Conservation (phyloP, 2,113 vertebrate genomes). For the Aptenodytes forsteri region DNA sequence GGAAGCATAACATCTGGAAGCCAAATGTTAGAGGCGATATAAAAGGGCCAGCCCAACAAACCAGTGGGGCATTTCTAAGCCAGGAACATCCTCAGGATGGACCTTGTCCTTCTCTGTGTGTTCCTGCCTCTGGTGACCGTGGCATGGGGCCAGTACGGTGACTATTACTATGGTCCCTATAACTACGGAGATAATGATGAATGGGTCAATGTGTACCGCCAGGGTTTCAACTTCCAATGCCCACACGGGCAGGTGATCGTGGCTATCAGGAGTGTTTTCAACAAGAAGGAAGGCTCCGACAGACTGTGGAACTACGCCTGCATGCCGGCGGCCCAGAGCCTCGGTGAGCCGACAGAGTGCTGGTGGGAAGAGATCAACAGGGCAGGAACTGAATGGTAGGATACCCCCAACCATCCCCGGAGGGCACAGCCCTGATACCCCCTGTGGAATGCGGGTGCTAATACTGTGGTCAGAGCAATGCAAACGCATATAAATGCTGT, state of each 20-base stretch:
- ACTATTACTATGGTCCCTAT: conserved; percentile 72
- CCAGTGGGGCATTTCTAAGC: conserved; percentile 38
- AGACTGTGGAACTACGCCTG: conserved; percentile 94
- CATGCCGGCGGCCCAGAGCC: conserved; percentile 83
- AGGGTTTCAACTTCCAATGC: conserved; percentile 97
- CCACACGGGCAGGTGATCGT: conserved; percentile 90
- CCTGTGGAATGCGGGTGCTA: neutral
- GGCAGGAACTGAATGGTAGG: conserved; percentile 93
- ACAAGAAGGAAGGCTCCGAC: conserved; percentile 87
- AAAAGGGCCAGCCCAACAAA: conserved; percentile 74
- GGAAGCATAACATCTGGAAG: conserved; percentile 89
- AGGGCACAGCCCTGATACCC: neutral
- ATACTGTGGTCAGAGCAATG: neutral
- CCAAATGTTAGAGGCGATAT: conserved; percentile 80
- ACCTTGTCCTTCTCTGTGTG: conserved; percentile 72
- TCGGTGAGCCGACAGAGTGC: conserved; percentile 92
- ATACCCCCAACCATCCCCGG: neutral
- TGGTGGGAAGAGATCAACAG: conserved; percentile 99
- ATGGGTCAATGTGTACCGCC: conserved; percentile 90
- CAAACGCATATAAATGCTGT: neutral
- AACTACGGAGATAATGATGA: conserved; percentile 83
- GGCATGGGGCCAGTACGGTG: conserved; percentile 74
- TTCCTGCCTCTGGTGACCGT: conserved; percentile 73
- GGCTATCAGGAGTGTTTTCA: conserved; percentile 90
- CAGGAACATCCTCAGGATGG: conserved; percentile 77